Evolutionary conservation across 1,140 invertebrate species (phyloP), one percentile per base, ranked within the genome.

Genomic region (Dryas iulia): DNA sequence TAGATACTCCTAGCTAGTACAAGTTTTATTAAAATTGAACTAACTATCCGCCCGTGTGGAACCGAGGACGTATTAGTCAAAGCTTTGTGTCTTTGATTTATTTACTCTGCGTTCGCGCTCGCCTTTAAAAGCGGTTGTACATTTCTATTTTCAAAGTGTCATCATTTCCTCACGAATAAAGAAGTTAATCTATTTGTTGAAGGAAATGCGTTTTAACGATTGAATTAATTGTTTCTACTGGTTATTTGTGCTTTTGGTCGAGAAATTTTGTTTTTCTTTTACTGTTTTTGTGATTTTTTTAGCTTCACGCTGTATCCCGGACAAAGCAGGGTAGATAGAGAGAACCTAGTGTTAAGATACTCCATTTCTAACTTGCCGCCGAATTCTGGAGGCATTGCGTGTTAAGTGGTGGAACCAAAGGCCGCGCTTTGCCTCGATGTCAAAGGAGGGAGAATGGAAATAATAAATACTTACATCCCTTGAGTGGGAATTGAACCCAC

Each of bases 51-150:
- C 25, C 68, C 47, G 68, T 73, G 56, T 70, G 60, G 35, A 57
- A 26, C 25, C n/a, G 28, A 62, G 59, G 58, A 73, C 59, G 68
- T 65, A 73, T 73, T 73, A 73, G 61, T 60, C 64, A 63, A 72
- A 70, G 72, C 72, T 73, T 73, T 73, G 72, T 73, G 72, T 71
- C 70, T 63, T 60, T 73, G 72, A 73, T 73, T 70, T 73, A 73
- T 73, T 73, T 73, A 73, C 72, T 57, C 18, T 62, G 64, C 63
- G 69, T 71, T 60, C 58, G 64, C 63, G 69, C 66, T 60, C 58
- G 65, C 72, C 54, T 70, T 66, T 71, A 57, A 67, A 66, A 72
- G 68, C 64, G 64, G 70, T 69, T 73, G 68, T 71, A 66, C 72
- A 60, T 70, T 73, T 73, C 63, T 72, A 69, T 73, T 70, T 71